Evolutionary conservation across 2,797 vertebrate genomes (phyloP), one percentile per base, ranked within the genome.

Genomic region (Nannoperca obscura): DNA sequence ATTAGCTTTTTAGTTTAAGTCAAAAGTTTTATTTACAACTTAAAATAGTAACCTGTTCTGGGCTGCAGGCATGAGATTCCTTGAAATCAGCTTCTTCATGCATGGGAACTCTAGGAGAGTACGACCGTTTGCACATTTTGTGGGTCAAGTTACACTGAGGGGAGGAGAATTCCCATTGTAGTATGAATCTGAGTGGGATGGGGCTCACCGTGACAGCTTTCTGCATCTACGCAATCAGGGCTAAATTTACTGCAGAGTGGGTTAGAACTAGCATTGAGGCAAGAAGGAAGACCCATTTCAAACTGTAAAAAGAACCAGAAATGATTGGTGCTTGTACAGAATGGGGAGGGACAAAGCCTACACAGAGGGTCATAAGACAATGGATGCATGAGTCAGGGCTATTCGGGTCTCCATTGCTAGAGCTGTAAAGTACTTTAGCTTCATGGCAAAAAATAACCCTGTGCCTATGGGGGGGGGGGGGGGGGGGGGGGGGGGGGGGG

Each of bases 401-500:
- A 92, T 91, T 93, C 82, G 86, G 80, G 77, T 83, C 80, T 85
- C 73, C 79, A 82, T 78, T 86, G 87, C 80, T 78, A 78, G 85
- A 90, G 86, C 85, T 44, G 84, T 84, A 86, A 85, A 89, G 91
- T 83, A 81, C 88, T 91, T 90, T 80, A 86, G 88, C 90, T 78
- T 58, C 34, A 57, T n/a, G 67, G 81, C 89, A 91, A 93, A 93
- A 94, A 93, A 94, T 93, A 93, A 85, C 76, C 55, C 69, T 2
- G 22, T 90, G 87, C n/a, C n/a, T n/a, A n/a, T n/a, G n/a, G n/a
- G n/a, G n/a, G n/a, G n/a, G n/a, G n/a, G n/a, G n/a, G n/a, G n/a
- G n/a, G n/a, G n/a, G n/a, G n/a, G n/a, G n/a, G n/a, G n/a, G n/a
- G n/a, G n/a, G n/a, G n/a, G n/a, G n/a, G n/a, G n/a, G n/a, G n/a